Conservation (phyloP, 2,797 vertebrate genomes). For the Pelochelys cantorii region DNA sequence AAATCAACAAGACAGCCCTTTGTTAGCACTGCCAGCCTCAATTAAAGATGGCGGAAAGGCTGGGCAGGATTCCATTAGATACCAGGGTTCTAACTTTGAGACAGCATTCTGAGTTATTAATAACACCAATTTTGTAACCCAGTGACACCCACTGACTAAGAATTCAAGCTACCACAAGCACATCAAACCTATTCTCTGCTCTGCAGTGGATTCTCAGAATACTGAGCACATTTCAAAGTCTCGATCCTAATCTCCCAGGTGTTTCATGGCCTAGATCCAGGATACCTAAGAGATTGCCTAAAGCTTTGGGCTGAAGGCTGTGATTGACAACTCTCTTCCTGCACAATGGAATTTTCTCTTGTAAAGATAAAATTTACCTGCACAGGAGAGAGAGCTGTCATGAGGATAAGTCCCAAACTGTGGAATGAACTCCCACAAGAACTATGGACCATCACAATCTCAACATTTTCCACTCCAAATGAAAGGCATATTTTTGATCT, state of each 20-base stretch:
- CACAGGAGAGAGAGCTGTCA: neutral
- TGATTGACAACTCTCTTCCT: fast-evolving
- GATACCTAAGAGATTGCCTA: fast-evolving
- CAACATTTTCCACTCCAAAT: slow-evolving; percentile 50
- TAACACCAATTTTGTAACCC: fast-evolving
- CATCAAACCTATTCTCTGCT: neutral
- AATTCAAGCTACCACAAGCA: neutral
- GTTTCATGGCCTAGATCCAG: neutral
- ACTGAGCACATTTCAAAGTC: neutral
- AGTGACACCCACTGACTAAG: neutral
- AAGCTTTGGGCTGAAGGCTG: neutral
- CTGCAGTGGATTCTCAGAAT: neutral
- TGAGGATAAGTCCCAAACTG: slow-evolving; percentile 22
- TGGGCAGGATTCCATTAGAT: slow-evolving; percentile 12
- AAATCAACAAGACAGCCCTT: slow-evolving; percentile 10
- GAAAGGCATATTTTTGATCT: slow-evolving; percentile 52
- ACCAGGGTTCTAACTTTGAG: neutral
- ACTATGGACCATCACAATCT: slow-evolving; percentile 1
- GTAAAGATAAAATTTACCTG: neutral
- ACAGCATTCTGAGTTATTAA: fast-evolving
- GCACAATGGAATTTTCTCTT: neutral
- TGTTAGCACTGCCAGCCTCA: slow-evolving; percentile 63
- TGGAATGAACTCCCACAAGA: neutral
- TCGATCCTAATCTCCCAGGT: neutral
- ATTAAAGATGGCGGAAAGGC: slow-evolving; percentile 12